These are phyloP conservation scores for Heliconius ismenius DNA, from an alignment of 2,888 invertebrate genomes.

Conservation along the genomic window DNA sequence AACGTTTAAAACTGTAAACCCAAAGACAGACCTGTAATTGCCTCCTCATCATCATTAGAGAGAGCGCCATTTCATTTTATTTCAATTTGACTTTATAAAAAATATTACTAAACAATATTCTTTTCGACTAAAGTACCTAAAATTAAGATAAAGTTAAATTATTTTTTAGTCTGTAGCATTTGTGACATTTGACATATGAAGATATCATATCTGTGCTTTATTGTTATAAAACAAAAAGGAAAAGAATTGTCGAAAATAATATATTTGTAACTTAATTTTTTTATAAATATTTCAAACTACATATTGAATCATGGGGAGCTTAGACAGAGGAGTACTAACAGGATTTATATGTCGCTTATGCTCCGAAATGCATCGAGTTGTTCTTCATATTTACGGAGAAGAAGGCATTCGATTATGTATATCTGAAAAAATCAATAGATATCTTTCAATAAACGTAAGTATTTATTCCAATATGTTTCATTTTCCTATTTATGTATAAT, in stretches of 20 bases:
- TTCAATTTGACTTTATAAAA: not conserved
- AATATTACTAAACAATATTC: not conserved
- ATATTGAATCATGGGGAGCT: constrained; percentile 86
- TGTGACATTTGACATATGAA: constrained; percentile 28
- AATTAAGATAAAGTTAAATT: not conserved
- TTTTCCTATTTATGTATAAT: not conserved
- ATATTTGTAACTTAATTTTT: constrained; percentile 17
- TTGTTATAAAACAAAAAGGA: constrained; percentile 33
- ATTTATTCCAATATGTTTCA: not conserved
- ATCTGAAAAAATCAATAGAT: constrained; percentile 90
- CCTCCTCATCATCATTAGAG: not conserved
- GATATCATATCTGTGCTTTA: constrained; percentile 30
- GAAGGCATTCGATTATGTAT: constrained; percentile 88
- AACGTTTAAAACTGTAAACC: not conserved
- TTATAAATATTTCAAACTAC: not conserved
- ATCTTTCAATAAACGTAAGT: constrained; percentile 90
- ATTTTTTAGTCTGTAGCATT: not conserved
- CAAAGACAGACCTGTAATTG: not conserved
- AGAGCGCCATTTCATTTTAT: not conserved
- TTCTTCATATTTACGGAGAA: constrained; percentile 91
- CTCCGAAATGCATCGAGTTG: constrained; percentile 91
- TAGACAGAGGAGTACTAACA: constrained; percentile 89
- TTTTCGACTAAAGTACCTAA: not conserved
- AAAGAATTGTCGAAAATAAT: constrained; percentile 20
- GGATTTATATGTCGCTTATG: constrained; percentile 93